Conservation (phyloP, 2,113 vertebrate species). For the Lepus timidus region DNA sequence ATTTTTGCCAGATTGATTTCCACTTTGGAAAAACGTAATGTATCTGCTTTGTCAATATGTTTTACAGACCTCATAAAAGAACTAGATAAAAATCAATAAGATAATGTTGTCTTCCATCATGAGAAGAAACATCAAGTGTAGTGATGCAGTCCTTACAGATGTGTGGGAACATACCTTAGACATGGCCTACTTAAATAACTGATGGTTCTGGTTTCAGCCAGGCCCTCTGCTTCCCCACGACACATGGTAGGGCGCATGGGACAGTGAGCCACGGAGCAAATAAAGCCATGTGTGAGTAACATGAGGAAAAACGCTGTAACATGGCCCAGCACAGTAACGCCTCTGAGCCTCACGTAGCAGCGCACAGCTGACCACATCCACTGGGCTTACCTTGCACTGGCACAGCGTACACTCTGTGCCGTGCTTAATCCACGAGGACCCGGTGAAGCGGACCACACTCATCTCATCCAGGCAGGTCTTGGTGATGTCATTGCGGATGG, state of each 20-base stretch:
- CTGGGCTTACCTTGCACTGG: slow-evolving; percentile 93
- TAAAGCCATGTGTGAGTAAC: slow-evolving; percentile 23
- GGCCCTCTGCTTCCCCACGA: neutral
- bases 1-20: slow-evolving; percentile 72
- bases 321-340: neutral
- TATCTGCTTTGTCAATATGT: slow-evolving; percentile 50
- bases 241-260: neutral
- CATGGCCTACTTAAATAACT: neutral
- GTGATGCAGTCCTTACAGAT: neutral
- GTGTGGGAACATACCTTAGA: neutral
- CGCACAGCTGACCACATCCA: neutral
- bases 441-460: slow-evolving; percentile 96
- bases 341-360: neutral
- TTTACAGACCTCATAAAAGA: slow-evolving; percentile 63
- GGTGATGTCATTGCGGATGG: slow-evolving; percentile 96
- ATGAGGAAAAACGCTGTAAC: neutral
- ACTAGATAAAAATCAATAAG: slow-evolving; percentile 75
- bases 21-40: slow-evolving; percentile 71
- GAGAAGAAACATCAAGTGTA: slow-evolving; percentile 44
- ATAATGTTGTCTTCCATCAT: slow-evolving; percentile 40
- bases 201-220: neutral
- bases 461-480: slow-evolving; percentile 97
- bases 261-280: neutral
- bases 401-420: slow-evolving; percentile 98
- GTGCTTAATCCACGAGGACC: slow-evolving; percentile 98